Evolutionary conservation across 1,140 invertebrate genomes (phyloP), one percentile per base, ranked within the genome.

Genomic region (Oryzaephilus surinamensis): DNA sequence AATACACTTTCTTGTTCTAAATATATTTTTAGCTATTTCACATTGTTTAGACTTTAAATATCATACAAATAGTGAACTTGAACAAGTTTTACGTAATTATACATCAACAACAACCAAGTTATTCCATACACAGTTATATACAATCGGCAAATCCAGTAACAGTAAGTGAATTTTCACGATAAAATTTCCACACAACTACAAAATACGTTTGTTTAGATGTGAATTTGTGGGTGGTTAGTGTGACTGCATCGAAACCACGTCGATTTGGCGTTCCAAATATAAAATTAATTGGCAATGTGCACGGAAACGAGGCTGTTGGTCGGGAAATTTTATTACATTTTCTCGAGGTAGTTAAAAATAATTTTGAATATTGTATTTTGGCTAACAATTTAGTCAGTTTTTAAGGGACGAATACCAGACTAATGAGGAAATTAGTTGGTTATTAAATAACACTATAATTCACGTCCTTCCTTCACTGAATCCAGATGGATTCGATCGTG

Each of bases 171-270:
- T 4, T 33, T 35, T 28, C 21, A n/a, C n/a, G n/a, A n/a, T 10
- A 21, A 16, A 4, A 8, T 24, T 2, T n/a, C n/a, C n/a, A 19
- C 26, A 10, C 1, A 16, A 24, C 7, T 14, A 32, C 8, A 4
- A 26, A 6, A 23, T 31, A 28, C 29, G 33, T 23, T 31, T 46
- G 41, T 42, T 19, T 36, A 71, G 69, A 65, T 26, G 59, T 67
- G 36, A 65, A 75, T 17, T 58, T 80, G 15, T 76, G 72, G 73
- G 74, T 76, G 6, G 50, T 78, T 47, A 65, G 76, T 44, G 62
- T 79, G 5, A 65, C 72, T 0, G 67, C 58, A 48, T 41, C 64
- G 43, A 18, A 52, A 52, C 62, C 57, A 55, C 65, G 64, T 39
- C 62, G 55, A 50, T 55, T 73, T 19, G 58, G 64, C 8, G 60